Evolutionary conservation across 2,797 vertebrate genomes (phyloP).

Genomic region (Smutsia temminckii): DNA sequence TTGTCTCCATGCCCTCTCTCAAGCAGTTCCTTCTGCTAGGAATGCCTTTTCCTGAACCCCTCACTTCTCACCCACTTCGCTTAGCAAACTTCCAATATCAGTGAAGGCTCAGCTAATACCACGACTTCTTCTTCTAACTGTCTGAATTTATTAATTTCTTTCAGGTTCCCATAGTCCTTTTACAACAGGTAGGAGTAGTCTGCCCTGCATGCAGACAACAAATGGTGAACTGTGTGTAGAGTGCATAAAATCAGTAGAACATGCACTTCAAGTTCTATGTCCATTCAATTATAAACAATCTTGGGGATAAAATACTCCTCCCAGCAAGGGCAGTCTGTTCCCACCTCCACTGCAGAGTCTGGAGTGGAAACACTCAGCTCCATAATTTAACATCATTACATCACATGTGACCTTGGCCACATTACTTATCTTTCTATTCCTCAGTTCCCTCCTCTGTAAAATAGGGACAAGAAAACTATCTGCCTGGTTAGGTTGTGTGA

Average conservation of each 20-base stretch:
- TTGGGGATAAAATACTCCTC: not conserved
- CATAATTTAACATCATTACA: not conserved
- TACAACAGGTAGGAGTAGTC: not conserved
- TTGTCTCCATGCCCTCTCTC: constrained; percentile 5
- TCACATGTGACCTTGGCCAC: not conserved
- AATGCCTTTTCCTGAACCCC: not conserved
- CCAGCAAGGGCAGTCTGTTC: not conserved
- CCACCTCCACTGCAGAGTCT: not conserved
- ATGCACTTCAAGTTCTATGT: not conserved
- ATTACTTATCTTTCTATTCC: not conserved
- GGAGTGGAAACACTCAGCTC: not conserved
- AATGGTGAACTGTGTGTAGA: not conserved
- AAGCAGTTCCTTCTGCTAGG: not conserved
- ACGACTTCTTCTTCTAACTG: not conserved
- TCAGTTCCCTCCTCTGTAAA: constrained; percentile 5
- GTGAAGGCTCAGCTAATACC: not conserved
- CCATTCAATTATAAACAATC: not conserved
- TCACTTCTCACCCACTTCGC: constrained; percentile 25
- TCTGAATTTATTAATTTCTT: constrained; percentile 10
- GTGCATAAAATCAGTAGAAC: not conserved
- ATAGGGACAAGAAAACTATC: not conserved
- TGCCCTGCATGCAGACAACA: not conserved
- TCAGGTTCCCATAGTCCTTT: not conserved
- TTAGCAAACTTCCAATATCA: constrained; percentile 25
- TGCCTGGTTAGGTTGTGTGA: not conserved